Evolutionary conservation across 2,113 vertebrate species (phyloP).

Genomic region (Piaya cayana): DNA sequence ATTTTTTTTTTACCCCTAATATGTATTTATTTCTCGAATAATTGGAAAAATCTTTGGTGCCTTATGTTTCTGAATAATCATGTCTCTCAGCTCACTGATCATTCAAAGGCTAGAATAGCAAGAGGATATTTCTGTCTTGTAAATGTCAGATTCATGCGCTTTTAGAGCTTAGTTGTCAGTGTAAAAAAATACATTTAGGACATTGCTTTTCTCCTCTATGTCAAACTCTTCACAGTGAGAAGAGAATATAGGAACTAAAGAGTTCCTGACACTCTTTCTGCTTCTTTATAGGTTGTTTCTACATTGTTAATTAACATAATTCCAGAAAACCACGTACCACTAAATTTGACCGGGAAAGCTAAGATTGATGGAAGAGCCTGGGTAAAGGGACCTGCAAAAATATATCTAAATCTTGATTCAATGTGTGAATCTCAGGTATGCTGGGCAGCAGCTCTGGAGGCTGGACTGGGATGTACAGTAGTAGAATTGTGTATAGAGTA

Average conservation of each 20-base stretch:
- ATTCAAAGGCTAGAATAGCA: neutral
- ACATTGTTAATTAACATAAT: conserved; percentile 92
- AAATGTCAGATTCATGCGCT: neutral
- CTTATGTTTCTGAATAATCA: neutral
- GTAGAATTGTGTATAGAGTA: neutral
- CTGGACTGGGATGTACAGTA: neutral
- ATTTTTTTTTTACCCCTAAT: neutral
- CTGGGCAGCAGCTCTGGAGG: neutral
- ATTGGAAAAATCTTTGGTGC: neutral
- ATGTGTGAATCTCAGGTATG: conserved; percentile 97
- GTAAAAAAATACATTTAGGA: neutral
- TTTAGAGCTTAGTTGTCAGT: neutral
- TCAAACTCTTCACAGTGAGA: neutral
- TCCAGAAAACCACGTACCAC: conserved; percentile 81
- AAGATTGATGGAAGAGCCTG: conserved; percentile 91
- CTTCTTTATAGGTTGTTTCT: conserved; percentile 86
- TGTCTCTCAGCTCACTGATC: neutral
- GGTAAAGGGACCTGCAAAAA: conserved; percentile 78
- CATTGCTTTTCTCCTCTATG: neutral
- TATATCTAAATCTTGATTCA: conserved; percentile 70
- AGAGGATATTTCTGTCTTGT: neutral
- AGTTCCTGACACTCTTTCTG: neutral
- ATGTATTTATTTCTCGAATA: neutral
- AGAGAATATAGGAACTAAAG: neutral
- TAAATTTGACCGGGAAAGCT: conserved; percentile 88